Evolutionary conservation across 1,140 invertebrate genomes (phyloP).

Genomic region (Musca domestica): DNA sequence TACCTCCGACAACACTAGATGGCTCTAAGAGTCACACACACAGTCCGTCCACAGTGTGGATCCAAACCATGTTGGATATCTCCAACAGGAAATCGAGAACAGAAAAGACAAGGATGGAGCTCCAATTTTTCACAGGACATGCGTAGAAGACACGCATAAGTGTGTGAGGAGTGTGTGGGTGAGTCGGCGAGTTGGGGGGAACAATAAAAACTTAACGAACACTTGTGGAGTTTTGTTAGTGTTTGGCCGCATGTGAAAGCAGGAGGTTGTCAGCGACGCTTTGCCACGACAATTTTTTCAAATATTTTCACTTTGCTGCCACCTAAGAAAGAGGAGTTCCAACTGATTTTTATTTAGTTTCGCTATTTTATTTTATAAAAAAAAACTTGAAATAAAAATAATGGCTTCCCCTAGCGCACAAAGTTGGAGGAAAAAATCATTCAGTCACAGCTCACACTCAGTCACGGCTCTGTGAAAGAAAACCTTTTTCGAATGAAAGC

Average conservation of each 20-base stretch:
- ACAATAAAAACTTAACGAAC: background rate
- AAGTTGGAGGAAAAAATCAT: background rate
- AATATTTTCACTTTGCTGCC: background rate
- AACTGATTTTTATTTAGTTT: background rate
- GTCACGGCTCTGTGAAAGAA: slow-evolving; percentile 11
- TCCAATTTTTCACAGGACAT: slow-evolving; percentile 5
- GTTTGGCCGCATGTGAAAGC: slow-evolving; percentile 1
- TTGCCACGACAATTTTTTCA: background rate
- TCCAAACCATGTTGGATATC: background rate
- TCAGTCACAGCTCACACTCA: background rate
- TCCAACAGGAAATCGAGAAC: too few species aligned
- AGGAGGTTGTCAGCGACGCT: slow-evolving; percentile 3
- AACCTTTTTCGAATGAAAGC: background rate
- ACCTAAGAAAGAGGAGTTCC: background rate
- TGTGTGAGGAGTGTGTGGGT: background rate
- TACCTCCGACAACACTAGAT: too few species aligned
- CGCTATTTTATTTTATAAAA: background rate
- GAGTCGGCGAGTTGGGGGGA: too few species aligned
- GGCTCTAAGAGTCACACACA: too few species aligned
- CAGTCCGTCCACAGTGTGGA: background rate
- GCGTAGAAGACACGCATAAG: background rate
- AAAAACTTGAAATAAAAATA: background rate
- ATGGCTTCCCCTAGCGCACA: background rate
- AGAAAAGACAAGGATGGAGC: background rate
- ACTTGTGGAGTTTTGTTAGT: slow-evolving; percentile 18